A percentile compares a stretch with the other conserved stretches of the same genome.
These are phyloP conservation scores for Hippoglossus stenolepis DNA, from an alignment of 2,113 vertebrate species.

Conservation along the genomic window DNA sequence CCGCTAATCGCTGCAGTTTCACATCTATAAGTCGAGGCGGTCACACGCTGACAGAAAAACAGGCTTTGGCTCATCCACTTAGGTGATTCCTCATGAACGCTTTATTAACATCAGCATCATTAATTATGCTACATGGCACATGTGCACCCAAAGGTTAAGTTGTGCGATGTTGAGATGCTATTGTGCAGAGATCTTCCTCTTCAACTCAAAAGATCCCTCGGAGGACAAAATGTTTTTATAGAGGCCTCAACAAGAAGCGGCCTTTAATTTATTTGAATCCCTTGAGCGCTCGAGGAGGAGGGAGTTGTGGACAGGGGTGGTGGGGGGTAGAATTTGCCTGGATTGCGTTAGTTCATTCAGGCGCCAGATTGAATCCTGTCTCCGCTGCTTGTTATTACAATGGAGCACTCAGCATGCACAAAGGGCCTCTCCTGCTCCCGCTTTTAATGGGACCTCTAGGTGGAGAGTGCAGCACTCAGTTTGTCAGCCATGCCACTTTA, in stretches of 20 bases:
- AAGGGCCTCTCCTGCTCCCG: constrained; percentile 66
- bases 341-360: constrained; percentile 56
- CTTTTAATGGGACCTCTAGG: constrained; percentile 71
- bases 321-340: constrained; percentile 37
- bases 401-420: constrained; percentile 73
- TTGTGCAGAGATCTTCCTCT: background rate
- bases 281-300: constrained; percentile 49
- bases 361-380: constrained; percentile 61
- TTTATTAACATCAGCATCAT: background rate
- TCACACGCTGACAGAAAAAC: background rate
- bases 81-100: background rate
- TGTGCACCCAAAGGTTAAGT: background rate
- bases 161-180: too few species aligned
- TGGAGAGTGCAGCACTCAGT: constrained; percentile 54
- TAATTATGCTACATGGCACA: constrained; percentile 1
- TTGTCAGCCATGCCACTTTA: constrained; percentile 57
- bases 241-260: constrained; percentile 35
- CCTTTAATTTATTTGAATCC: constrained; percentile 49
- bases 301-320: background rate
- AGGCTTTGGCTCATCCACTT: background rate
- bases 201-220: background rate
- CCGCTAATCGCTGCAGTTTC: background rate
- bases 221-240: constrained; percentile 24
- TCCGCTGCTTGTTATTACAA: constrained; percentile 73
- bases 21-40: constrained; percentile 4